These are phyloP conservation scores for Tinea trinotella DNA, from an alignment of 2,888 invertebrate species.

Conservation along the genomic window DNA sequence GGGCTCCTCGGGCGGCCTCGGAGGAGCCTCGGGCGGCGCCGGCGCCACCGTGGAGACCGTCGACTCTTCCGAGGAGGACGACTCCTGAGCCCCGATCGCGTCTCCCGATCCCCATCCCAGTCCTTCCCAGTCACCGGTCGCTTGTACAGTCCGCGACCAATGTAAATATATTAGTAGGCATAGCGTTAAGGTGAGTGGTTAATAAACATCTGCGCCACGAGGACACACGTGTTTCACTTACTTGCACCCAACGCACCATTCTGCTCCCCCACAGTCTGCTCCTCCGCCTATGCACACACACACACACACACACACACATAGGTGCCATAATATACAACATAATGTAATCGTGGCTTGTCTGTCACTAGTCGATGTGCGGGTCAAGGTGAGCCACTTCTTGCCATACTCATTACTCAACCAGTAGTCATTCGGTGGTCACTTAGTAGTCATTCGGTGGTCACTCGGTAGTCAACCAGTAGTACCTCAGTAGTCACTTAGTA, in stretches of 20 bases:
- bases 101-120: slow-evolving; percentile 19
- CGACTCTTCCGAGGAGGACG: slow-evolving; percentile 62
- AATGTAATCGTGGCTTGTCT: neutral
- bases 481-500: neutral
- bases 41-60: slow-evolving; percentile 52
- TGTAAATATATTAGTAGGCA: slow-evolving; percentile 13
- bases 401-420: neutral
- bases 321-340: neutral
- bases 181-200: slow-evolving; percentile 3
- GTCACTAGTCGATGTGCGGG: neutral
- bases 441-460: no score
- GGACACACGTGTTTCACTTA: slow-evolving; percentile 9
- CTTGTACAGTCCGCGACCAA: slow-evolving; percentile 49
- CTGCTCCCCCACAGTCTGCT: slow-evolving; percentile 26
- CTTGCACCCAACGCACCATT: slow-evolving; percentile 17
- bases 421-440: no score
- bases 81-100: slow-evolving; percentile 37
- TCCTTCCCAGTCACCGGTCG: slow-evolving; percentile 25
- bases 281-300: slow-evolving; percentile 13
- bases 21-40: slow-evolving; percentile 40
- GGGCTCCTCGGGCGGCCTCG: slow-evolving; percentile 58
- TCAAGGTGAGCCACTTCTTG: neutral
- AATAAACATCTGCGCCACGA: neutral
- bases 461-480: no score
- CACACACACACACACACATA: neutral